Conservation (phyloP, 2,113 vertebrate species). For the Grammomys surdaster region DNA sequence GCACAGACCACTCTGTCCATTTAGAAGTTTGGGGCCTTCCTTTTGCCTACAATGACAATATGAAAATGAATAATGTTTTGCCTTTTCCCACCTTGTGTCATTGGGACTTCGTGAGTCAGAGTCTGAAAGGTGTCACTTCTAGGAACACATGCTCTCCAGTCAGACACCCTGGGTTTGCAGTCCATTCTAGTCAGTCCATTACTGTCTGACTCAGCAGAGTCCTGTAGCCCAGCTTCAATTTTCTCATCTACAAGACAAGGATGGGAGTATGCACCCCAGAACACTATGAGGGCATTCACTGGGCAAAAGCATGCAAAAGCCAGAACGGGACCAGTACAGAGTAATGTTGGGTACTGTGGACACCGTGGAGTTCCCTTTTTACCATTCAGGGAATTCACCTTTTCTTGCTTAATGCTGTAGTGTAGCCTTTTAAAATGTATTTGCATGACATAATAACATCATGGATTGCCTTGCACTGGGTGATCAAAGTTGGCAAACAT, state of each 20-base stretch:
- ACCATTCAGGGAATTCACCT: background rate
- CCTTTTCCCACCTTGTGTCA: background rate
- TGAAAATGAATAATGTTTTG: too few relatives aligned
- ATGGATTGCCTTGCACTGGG: background rate
- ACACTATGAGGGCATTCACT: background rate
- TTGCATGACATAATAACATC: background rate
- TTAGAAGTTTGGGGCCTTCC: background rate
- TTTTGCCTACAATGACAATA: background rate
- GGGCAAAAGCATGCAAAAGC: background rate
- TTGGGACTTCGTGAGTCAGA: background rate
- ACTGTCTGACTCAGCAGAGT: background rate
- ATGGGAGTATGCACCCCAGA: background rate
- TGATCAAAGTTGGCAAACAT: background rate
- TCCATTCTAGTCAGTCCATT: background rate
- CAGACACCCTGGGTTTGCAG: background rate
- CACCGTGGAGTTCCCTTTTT: background rate
- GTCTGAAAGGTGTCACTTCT: background rate
- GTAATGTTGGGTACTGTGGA: background rate
- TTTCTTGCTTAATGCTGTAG: background rate
- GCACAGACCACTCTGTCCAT: background rate
- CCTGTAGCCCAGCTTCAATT: background rate
- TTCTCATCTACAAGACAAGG: background rate
- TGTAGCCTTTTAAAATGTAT: slow-evolving; percentile 22
- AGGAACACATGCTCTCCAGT: background rate
- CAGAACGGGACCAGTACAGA: background rate